Evolutionary conservation across 2,797 vertebrate genomes (phyloP).

Genomic region (Hydrocynus forskahlii): DNA sequence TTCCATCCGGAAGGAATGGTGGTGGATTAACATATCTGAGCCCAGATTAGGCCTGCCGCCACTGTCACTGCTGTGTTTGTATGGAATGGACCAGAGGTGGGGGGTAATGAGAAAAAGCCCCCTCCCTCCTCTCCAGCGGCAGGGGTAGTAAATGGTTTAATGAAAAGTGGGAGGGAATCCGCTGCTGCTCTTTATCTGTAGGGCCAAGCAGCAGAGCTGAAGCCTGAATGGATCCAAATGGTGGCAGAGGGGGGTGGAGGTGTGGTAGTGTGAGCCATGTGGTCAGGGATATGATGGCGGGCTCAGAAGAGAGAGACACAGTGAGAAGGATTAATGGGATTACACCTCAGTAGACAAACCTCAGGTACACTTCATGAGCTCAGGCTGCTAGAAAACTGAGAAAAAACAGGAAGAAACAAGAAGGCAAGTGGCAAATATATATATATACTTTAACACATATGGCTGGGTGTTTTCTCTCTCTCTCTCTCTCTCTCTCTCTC

Average conservation of each 20-base stretch:
- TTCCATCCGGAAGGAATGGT: constrained; percentile 62
- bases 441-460: background rate
- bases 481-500: background rate
- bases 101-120: constrained; percentile 71
- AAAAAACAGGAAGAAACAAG: constrained; percentile 7
- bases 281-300: constrained; percentile 37
- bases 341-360: constrained; percentile 27
- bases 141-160: constrained; percentile 53
- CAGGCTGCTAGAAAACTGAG: constrained; percentile 1
- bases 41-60: constrained; percentile 73
- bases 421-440: background rate
- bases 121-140: constrained; percentile 55
- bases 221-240: constrained; percentile 36
- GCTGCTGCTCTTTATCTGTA: constrained; percentile 62
- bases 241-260: constrained; percentile 23
- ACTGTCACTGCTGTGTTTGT: constrained; percentile 58
- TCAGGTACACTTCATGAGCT: constrained; percentile 19
- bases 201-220: constrained; percentile 23
- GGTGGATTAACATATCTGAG: constrained; percentile 78
- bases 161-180: constrained; percentile 55
- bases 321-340: constrained; percentile 32
- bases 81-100: constrained; percentile 71
- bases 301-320: constrained; percentile 17
- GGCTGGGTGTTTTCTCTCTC: background rate
- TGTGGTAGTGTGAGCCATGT: constrained; percentile 36